phyloP scores from a whole-genome alignment of 1,140 invertebrate species.

The Pogonomyrmex californicus region DNA sequence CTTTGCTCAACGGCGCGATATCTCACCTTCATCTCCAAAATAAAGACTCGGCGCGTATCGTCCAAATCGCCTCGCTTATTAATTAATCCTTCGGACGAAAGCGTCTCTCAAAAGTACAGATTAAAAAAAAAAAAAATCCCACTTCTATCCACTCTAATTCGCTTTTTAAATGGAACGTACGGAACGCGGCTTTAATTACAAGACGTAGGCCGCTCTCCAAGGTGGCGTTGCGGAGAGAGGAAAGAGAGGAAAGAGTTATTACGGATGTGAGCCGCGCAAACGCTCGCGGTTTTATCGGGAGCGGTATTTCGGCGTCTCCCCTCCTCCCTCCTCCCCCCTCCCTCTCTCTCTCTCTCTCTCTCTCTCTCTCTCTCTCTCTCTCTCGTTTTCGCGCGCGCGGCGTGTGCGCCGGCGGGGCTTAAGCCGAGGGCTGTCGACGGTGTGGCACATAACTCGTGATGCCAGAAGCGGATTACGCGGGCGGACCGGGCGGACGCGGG shows the following conservation, averaged over 20 bases:
- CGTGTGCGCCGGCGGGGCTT: conserved; percentile 41
- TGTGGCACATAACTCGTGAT: conserved; percentile 64
- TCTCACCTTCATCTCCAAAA: conserved; percentile 26
- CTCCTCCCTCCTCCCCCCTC: background rate
- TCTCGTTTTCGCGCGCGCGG: conserved; percentile 13
- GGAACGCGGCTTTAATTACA: background rate
- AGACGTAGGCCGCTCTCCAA: conserved; percentile 16
- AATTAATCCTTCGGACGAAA: background rate
- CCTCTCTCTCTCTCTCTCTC: background rate
- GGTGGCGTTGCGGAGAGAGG: background rate
- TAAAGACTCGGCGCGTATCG: conserved; percentile 6
- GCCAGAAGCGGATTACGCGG: conserved; percentile 67
- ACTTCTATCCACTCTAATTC: background rate
- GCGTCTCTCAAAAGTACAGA: background rate
- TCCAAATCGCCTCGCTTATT: background rate
- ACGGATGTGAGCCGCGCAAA: background rate
- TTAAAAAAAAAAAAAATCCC: background rate
- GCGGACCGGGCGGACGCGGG: background rate
- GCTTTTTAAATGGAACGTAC: background rate
- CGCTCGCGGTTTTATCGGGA: background rate
- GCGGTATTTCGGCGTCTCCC: conserved; percentile 39
- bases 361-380: background rate
- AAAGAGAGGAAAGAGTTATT: conserved; percentile 7
- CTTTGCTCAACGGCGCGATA: conserved; percentile 10
- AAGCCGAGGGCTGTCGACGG: conserved; percentile 55